These are phyloP conservation scores for Sminthopsis crassicaudata DNA, from an alignment of 2,113 vertebrate species.

Conservation along the genomic window DNA sequence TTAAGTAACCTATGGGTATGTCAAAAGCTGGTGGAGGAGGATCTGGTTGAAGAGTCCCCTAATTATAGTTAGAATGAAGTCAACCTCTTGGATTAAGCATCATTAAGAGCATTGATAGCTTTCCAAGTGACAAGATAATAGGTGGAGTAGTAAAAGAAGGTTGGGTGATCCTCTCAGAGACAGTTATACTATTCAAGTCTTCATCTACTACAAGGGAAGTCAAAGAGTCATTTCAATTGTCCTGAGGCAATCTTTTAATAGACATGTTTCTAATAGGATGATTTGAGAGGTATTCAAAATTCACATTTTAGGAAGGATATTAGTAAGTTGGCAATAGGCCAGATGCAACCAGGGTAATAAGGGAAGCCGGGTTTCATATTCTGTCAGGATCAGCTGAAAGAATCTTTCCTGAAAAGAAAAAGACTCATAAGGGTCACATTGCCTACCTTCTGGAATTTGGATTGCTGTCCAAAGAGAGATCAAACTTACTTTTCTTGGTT, in stretches of 20 bases:
- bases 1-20: conserved; percentile 67
- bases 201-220: background rate
- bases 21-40: conserved; percentile 65
- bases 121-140: conserved; percentile 52
- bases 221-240: background rate
- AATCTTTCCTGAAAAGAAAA: background rate
- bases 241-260: background rate
- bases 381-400: background rate
- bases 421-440: background rate
- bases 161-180: background rate
- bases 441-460: background rate
- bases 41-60: conserved; percentile 60
- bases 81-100: conserved; percentile 68
- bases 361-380: background rate
- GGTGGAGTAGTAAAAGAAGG: background rate
- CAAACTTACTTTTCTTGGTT: background rate
- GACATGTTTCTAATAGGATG: background rate
- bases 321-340: background rate
- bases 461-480: background rate
- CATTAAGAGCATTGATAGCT: conserved; percentile 70
- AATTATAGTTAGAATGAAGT: conserved; percentile 72
- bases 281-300: background rate
- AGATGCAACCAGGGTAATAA: background rate
- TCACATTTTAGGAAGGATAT: background rate
- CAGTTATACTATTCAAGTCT: background rate